These are phyloP conservation scores for Pristionchus fissidentatus DNA, from an alignment of 2,888 invertebrate genomes.

Conservation along the genomic window DNA sequence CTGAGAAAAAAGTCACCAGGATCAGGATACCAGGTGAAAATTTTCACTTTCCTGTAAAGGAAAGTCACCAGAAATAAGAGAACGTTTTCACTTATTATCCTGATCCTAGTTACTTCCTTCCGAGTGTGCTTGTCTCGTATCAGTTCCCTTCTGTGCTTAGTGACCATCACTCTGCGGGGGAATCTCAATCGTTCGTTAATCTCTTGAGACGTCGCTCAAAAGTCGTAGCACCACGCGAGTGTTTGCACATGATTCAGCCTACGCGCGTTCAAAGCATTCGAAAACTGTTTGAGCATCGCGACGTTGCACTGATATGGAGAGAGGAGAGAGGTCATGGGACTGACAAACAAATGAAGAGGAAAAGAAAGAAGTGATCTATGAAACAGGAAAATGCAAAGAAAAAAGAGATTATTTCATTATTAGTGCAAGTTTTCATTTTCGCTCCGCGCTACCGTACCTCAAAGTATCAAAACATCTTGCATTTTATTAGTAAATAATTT, in stretches of 20 bases:
- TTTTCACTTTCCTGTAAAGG: too few relatives aligned
- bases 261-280: conserved; percentile 33
- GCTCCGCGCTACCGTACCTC: too few relatives aligned
- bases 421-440: too few relatives aligned
- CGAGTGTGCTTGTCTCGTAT: neutral
- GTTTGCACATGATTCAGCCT: conserved; percentile 35
- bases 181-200: conserved; percentile 17
- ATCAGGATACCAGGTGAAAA: too few relatives aligned
- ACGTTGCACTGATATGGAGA: conserved; percentile 13
- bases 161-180: conserved; percentile 35
- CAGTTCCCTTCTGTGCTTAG: conserved; percentile 38
- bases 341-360: neutral
- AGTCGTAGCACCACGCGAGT: neutral
- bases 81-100: neutral
- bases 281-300: conserved; percentile 34
- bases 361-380: too few relatives aligned
- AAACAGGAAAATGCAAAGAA: too few relatives aligned
- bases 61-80: too few relatives aligned
- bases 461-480: neutral
- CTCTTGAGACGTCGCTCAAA: conserved; percentile 29
- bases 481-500: neutral
- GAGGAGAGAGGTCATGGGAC: neutral
- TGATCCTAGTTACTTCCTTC: neutral
- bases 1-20: too few relatives aligned
- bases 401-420: too few relatives aligned